These are phyloP conservation scores for Henicopernis longicauda DNA, from an alignment of 2,113 vertebrate species.

Conservation along the genomic window DNA sequence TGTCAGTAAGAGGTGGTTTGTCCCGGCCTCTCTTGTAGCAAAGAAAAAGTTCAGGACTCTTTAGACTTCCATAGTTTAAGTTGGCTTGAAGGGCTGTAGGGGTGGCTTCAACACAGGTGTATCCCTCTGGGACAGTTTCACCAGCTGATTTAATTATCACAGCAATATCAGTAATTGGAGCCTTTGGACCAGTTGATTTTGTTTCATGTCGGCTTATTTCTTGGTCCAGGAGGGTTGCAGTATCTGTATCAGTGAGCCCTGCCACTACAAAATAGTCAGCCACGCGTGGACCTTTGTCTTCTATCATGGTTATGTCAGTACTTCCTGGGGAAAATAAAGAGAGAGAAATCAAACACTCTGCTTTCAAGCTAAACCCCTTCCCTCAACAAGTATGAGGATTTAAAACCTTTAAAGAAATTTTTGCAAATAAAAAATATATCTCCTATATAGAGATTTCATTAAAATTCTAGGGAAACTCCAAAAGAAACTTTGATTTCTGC, in stretches of 20 bases:
- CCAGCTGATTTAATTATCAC: slow-evolving; percentile 92
- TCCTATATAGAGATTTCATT: neutral
- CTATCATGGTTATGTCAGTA: slow-evolving; percentile 82
- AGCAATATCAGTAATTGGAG: slow-evolving; percentile 93
- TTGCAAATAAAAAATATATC: neutral
- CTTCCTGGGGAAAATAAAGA: slow-evolving; percentile 52
- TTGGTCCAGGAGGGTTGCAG: slow-evolving; percentile 87
- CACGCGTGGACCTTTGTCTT: slow-evolving; percentile 96
- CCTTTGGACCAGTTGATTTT: slow-evolving; percentile 89
- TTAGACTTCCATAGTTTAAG: slow-evolving; percentile 95
- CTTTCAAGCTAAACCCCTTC: neutral
- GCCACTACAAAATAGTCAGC: slow-evolving; percentile 98
- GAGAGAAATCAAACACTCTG: neutral
- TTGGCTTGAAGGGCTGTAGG: slow-evolving; percentile 91
- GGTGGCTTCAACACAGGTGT: slow-evolving; percentile 91
- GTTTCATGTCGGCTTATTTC: slow-evolving; percentile 85
- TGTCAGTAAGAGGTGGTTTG: slow-evolving; percentile 89
- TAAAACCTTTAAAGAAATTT: neutral
- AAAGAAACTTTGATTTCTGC: neutral
- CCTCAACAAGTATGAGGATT: neutral
- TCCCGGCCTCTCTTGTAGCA: slow-evolving; percentile 91
- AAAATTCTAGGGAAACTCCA: neutral
- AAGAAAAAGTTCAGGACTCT: slow-evolving; percentile 95
- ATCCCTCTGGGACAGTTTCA: slow-evolving; percentile 92
- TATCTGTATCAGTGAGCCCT: slow-evolving; percentile 92